Evolutionary conservation across 2,113 vertebrate genomes (phyloP).

Genomic region (Thamnaconus septentrionalis): DNA sequence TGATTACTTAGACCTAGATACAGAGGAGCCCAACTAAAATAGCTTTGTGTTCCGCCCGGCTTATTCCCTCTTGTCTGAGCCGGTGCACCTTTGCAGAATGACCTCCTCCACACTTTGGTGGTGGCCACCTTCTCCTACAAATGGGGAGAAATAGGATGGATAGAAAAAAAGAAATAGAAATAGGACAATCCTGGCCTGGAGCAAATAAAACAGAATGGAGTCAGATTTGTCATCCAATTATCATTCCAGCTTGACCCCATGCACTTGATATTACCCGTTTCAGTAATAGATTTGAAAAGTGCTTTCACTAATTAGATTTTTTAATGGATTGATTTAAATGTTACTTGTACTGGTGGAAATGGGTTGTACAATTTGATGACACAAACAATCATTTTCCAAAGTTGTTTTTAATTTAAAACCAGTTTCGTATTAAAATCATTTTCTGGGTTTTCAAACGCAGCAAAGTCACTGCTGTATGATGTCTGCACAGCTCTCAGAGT

Average conservation of each 20-base stretch:
- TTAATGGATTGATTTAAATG: not conserved
- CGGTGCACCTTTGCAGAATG: conserved; percentile 63
- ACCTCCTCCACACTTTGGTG: conserved; percentile 72
- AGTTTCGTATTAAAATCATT: too few species aligned
- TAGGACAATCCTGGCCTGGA: conserved; percentile 72
- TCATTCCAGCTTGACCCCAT: conserved; percentile 67
- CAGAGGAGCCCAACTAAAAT: conserved; percentile 69
- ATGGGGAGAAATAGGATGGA: conserved; percentile 63
- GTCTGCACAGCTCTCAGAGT: too few species aligned
- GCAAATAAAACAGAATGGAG: conserved; percentile 67
- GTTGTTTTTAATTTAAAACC: too few species aligned
- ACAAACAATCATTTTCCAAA: too few species aligned
- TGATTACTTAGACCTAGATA: conserved; percentile 81
- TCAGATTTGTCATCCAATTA: conserved; percentile 74
- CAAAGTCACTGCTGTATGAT: too few species aligned
- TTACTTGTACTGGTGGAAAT: too few species aligned
- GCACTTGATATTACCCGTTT: conserved; percentile 61
- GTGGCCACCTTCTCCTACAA: conserved; percentile 65
- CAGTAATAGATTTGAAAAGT: conserved; percentile 52
- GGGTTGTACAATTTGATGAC: too few species aligned
- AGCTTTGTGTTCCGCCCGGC: conserved; percentile 59
- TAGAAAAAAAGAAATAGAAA: conserved; percentile 63
- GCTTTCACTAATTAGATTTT: conserved; percentile 50
- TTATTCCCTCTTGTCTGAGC: conserved; percentile 70
- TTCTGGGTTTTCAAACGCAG: too few species aligned